Conservation (phyloP, 2,888 invertebrate genomes). For the Temnothorax ravouxi region DNA sequence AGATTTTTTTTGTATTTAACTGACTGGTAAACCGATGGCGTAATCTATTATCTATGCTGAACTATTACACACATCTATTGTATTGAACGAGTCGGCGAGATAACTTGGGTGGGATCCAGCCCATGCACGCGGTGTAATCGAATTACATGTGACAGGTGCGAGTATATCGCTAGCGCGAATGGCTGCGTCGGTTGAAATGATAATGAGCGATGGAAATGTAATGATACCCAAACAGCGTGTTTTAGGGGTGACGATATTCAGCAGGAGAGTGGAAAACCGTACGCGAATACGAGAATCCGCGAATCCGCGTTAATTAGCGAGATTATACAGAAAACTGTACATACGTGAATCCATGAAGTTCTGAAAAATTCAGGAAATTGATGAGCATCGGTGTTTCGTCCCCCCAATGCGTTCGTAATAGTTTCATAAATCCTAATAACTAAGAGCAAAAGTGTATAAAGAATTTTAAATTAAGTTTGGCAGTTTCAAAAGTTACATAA, state of each 20-base stretch:
- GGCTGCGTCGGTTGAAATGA: slow-evolving; percentile 66
- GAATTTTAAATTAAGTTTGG: background rate
- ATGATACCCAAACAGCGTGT: slow-evolving; percentile 43
- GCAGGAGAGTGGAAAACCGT: slow-evolving; percentile 5
- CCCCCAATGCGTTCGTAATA: background rate
- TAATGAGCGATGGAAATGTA: slow-evolving; percentile 74
- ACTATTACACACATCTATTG: slow-evolving; percentile 66
- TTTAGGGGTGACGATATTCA: slow-evolving; percentile 5
- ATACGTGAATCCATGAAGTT: slow-evolving; percentile 42
- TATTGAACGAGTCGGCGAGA: slow-evolving; percentile 49
- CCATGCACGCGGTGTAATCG: slow-evolving; percentile 31
- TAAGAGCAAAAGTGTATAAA: background rate
- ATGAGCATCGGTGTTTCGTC: background rate
- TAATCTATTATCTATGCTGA: slow-evolving; percentile 63
- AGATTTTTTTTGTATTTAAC: slow-evolving; percentile 25
- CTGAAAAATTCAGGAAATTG: slow-evolving; percentile 63
- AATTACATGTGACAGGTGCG: slow-evolving; percentile 29
- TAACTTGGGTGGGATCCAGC: slow-evolving; percentile 20
- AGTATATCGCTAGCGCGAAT: slow-evolving; percentile 62
- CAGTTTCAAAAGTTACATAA: background rate
- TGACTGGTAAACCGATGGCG: slow-evolving; percentile 28
- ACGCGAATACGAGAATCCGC: slow-evolving; percentile 53
- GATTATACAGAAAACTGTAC: slow-evolving; percentile 61
- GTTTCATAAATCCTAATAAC: background rate
- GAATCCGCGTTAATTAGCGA: slow-evolving; percentile 61